Conservation (phyloP, 2,888 invertebrate genomes). For the Caenorhabditis panamensis region DNA sequence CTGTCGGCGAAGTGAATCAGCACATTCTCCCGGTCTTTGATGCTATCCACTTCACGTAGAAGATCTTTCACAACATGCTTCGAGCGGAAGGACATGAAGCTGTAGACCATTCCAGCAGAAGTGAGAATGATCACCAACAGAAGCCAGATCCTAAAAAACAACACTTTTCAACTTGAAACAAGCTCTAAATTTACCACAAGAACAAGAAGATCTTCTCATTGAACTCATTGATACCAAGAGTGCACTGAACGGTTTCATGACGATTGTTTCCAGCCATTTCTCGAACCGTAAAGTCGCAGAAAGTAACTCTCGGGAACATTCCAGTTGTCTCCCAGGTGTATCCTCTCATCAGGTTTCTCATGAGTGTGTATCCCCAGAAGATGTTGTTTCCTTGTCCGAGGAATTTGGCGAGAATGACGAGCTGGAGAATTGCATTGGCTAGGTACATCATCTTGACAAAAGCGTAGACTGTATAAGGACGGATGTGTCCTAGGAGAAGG, state of each 20-base stretch:
- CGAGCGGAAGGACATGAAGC: conserved; percentile 75
- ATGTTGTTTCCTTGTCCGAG: conserved; percentile 72
- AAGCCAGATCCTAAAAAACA: conserved; percentile 81
- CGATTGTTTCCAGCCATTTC: conserved; percentile 32
- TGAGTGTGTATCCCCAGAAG: conserved; percentile 73
- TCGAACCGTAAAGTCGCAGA: conserved; percentile 45
- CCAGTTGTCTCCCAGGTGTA: conserved; percentile 67
- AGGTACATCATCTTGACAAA: conserved; percentile 63
- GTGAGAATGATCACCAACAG: conserved; percentile 82
- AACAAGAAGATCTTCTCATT: conserved; percentile 76
- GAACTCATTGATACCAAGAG: conserved; percentile 62
- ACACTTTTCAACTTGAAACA: not conserved
- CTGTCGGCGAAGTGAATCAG: conserved; percentile 23
- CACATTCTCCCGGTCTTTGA: not conserved
- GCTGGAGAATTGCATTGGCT: conserved; percentile 75
- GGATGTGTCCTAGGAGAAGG: not conserved
- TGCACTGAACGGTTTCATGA: conserved; percentile 42
- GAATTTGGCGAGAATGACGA: conserved; percentile 76
- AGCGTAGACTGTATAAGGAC: conserved; percentile 14
- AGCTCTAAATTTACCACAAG: conserved; percentile 35
- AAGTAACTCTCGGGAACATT: conserved; percentile 56
- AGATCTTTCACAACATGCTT: conserved; percentile 24
- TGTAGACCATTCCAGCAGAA: conserved; percentile 82
- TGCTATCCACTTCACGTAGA: conserved; percentile 10
- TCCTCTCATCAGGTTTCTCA: conserved; percentile 23